A percentile compares a stretch with the other conserved stretches of the same genome.
These are phyloP conservation scores for Leptogaster cylindrica DNA, from an alignment of 2,888 invertebrate genomes.

Conservation along the genomic window DNA sequence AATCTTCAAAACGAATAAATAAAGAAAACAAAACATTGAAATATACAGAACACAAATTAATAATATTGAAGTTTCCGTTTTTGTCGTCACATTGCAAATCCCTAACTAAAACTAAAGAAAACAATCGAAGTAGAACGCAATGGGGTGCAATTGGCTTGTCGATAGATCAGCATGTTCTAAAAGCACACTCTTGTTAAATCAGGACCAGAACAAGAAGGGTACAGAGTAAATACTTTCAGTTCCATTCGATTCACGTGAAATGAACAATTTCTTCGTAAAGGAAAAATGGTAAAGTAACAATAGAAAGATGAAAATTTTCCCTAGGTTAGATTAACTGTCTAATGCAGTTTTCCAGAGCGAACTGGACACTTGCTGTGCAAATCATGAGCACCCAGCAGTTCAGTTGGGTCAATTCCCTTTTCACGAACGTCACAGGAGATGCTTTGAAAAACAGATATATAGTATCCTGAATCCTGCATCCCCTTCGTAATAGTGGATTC, in stretches of 20 bases:
- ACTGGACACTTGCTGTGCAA: slow-evolving; percentile 46
- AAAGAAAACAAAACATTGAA: no score
- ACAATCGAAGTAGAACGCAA: slow-evolving; percentile 32
- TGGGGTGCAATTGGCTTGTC: slow-evolving; percentile 43
- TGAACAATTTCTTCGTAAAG: slow-evolving; percentile 7
- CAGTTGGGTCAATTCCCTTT: not conserved
- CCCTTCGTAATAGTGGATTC: no score
- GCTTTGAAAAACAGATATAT: not conserved
- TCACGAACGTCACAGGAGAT: not conserved
- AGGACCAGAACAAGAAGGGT: no score
- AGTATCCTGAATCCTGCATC: no score
- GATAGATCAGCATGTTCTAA: slow-evolving; percentile 46
- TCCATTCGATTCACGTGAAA: slow-evolving; percentile 22
- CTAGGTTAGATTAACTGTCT: slow-evolving; percentile 45
- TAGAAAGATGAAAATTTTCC: slow-evolving; percentile 20
- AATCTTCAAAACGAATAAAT: no score
- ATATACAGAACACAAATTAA: no score
- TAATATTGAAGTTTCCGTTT: no score
- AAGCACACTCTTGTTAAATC: slow-evolving; percentile 42
- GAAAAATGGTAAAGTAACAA: slow-evolving; percentile 23
- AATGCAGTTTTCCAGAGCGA: slow-evolving; percentile 45
- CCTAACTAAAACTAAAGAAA: not conserved
- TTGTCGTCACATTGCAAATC: no score
- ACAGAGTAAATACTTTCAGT: slow-evolving; percentile 15
- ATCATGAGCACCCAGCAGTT: slow-evolving; percentile 14